A percentile compares a stretch with the other conserved stretches of the same genome.
phyloP scores from a whole-genome alignment of 2,113 vertebrate genomes.

The Gila orcuttii region DNA sequence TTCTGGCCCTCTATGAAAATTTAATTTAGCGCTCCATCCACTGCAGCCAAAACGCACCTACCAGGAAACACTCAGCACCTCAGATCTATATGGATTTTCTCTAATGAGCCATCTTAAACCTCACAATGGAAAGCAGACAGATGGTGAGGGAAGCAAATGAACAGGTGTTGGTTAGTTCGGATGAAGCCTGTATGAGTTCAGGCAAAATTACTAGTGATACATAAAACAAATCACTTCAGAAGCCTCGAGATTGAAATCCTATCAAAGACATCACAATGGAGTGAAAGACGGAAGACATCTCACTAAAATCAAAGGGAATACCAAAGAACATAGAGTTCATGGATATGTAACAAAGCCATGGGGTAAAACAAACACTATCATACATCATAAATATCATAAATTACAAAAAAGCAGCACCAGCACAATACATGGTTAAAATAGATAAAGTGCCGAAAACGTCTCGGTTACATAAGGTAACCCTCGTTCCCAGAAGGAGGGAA shows the following conservation, averaged over 20 bases:
- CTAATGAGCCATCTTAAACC: constrained; percentile 11
- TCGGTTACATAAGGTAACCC: too few species aligned
- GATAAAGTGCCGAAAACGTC: neutral
- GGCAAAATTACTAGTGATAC: neutral
- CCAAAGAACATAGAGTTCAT: neutral
- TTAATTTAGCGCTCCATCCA: constrained; percentile 41
- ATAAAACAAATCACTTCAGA: neutral
- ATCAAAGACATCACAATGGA: neutral
- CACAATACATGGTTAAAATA: constrained; percentile 5
- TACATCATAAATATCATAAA: neutral
- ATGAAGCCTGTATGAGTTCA: neutral
- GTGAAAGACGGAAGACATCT: neutral
- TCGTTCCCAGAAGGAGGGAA: too few species aligned
- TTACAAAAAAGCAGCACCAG: neutral
- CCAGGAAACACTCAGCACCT: neutral
- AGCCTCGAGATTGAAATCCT: neutral
- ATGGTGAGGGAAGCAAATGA: constrained; percentile 17
- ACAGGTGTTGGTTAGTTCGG: constrained; percentile 4
- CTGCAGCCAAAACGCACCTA: constrained; percentile 26
- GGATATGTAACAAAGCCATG: neutral
- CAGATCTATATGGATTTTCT: constrained; percentile 19
- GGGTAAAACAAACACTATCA: neutral
- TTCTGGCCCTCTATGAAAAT: constrained; percentile 45
- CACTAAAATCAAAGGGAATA: constrained; percentile 4
- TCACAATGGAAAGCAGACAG: constrained; percentile 8